Base-by-base conservation (phyloP, 37 sponge, comb jelly and placozoan species). In the Halichondria panicea region DNA sequence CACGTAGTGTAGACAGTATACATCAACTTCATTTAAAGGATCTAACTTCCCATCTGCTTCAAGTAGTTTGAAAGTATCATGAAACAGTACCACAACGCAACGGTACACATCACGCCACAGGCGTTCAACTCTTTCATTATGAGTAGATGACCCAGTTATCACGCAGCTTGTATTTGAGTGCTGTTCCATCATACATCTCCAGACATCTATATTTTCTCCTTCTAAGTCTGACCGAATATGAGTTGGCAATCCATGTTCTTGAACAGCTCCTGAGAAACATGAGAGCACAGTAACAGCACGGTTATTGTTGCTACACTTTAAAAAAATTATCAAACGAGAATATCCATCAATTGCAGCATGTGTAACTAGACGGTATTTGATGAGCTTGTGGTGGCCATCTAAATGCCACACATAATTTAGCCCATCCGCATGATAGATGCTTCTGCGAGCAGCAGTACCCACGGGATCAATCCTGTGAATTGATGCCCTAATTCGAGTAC, bases 381-480 rank as follows among this genome's bases (percentile, higher is more conserved):
- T 83, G 1, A 83, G 61, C 43, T 83, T 83, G 43, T 83, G 84
- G 31, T 83, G 78, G 39, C 66, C 75, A 57, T 83, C 84, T 21
- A 83, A 34, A 42, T 83, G 84, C 84, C 84, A 83, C 52, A 84
- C 66, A 56, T 27, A 39, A 63, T 84, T 84, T 57, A 78, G 77
- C 27, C 69, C 77, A 25, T 55, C 48, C 32, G 63, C 85, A 55
- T 63, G 39, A 48, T 84, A 77, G 25, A 35, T 24, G 42, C 68
- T 4, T 1, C 77, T 27, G 39, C 85, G 37, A 28, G 66, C 21
- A 22, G 77, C 45, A 4, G 66, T 63, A 41, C 50, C 66, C 27
- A 34, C 36, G 8, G 85, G 85, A 39, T 84, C 85, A 13, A 77
- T 71, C 19, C 85, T 24, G 35, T 70, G 63, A 25, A 81, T 52